phyloP scores from a whole-genome alignment of 2,888 invertebrate genomes.

The Parnassius smintheus region DNA sequence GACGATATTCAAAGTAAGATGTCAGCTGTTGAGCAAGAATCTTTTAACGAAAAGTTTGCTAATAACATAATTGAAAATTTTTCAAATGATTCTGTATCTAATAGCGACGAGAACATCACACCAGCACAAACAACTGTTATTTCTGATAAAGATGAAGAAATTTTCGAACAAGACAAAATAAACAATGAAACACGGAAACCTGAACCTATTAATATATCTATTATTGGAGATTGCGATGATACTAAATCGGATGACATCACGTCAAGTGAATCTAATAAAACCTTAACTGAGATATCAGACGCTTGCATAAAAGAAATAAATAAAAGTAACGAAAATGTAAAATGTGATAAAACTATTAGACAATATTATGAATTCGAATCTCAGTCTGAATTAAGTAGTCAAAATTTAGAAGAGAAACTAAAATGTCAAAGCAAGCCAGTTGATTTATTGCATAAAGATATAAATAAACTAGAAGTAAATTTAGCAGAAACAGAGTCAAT shows the following conservation, averaged over 20 bases:
- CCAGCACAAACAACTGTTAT: background rate
- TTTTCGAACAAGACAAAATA: background rate
- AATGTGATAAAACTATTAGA: background rate
- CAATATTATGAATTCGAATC: background rate
- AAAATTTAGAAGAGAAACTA: background rate
- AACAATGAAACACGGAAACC: background rate
- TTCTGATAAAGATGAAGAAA: background rate
- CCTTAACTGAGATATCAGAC: slow-evolving; percentile 17
- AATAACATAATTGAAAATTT: slow-evolving; percentile 39
- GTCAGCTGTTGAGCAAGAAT: slow-evolving; percentile 50
- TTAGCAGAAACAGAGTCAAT: background rate
- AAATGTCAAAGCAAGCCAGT: background rate
- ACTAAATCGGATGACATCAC: background rate
- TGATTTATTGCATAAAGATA: background rate
- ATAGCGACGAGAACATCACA: slow-evolving; percentile 36
- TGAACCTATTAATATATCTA: background rate
- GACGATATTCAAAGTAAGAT: slow-evolving; percentile 52
- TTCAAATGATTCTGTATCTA: slow-evolving; percentile 35
- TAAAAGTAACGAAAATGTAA: slow-evolving; percentile 15
- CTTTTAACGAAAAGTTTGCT: slow-evolving; percentile 42
- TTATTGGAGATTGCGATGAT: background rate
- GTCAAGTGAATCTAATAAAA: background rate
- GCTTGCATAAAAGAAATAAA: slow-evolving; percentile 24
- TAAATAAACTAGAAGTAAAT: background rate
- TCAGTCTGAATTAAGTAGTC: background rate